Evolutionary conservation across 2,888 invertebrate species (phyloP).

Genomic region (Leptogaster cylindrica): DNA sequence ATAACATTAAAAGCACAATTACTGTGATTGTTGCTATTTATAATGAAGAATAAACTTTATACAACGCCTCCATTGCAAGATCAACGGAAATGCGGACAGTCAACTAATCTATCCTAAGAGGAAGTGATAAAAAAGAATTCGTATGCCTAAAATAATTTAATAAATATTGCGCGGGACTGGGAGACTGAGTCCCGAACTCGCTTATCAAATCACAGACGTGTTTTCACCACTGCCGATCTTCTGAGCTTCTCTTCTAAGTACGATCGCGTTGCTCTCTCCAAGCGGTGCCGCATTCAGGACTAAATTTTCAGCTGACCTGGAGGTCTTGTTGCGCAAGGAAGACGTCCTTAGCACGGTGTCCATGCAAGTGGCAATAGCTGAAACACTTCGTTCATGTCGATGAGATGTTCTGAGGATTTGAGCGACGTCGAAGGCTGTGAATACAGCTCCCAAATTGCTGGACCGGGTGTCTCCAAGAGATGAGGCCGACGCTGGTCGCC

Average conservation of each 20-base stretch:
- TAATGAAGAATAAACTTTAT: too few relatives aligned
- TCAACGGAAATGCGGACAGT: too few relatives aligned
- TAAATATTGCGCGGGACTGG: constrained; percentile 17
- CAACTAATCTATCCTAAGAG: too few relatives aligned
- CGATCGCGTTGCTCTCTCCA: constrained; percentile 56
- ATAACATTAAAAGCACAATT: too few relatives aligned
- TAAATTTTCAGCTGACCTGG: constrained; percentile 58
- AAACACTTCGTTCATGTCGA: constrained; percentile 48
- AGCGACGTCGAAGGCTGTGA: constrained; percentile 59
- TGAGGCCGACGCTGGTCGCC: constrained; percentile 42
- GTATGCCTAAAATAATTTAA: constrained; percentile 12
- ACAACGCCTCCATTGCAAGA: too few relatives aligned
- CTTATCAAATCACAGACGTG: constrained; percentile 59
- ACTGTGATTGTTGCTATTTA: too few relatives aligned
- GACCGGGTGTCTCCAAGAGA: constrained; percentile 41
- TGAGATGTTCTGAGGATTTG: constrained; percentile 56
- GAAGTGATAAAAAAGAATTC: too few relatives aligned
- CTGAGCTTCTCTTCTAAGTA: constrained; percentile 37
- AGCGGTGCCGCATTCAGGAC: constrained; percentile 57
- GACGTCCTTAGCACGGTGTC: constrained; percentile 46
- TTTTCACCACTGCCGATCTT: constrained; percentile 49
- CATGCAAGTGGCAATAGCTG: constrained; percentile 47
- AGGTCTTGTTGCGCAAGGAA: constrained; percentile 47
- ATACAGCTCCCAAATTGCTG: constrained; percentile 45
- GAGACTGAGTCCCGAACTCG: neutral